Evolutionary conservation across 2,797 vertebrate species (phyloP).

Genomic region (Arremon brunneinucha): DNA sequence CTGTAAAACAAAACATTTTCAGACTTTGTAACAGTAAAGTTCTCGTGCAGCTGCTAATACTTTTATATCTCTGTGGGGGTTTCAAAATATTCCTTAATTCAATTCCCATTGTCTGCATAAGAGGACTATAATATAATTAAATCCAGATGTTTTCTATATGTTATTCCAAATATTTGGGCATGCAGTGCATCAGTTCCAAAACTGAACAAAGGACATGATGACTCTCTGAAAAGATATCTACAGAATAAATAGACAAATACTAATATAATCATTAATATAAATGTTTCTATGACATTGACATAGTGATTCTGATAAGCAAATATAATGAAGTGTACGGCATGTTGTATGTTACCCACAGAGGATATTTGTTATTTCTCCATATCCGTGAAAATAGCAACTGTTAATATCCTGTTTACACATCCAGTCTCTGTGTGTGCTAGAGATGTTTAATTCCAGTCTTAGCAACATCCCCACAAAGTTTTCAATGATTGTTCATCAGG

Average conservation of each 20-base stretch:
- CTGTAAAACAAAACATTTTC: constrained; percentile 72
- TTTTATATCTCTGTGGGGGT: constrained; percentile 71
- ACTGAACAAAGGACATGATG: constrained; percentile 42
- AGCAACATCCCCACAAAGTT: constrained; percentile 49
- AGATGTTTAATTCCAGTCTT: constrained; percentile 56
- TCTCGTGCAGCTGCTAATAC: constrained; percentile 71
- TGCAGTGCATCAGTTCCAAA: constrained; percentile 57
- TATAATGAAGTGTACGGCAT: constrained; percentile 9
- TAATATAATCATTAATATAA: constrained; percentile 43
- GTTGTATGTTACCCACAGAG: background rate
- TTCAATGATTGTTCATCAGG: constrained; percentile 60
- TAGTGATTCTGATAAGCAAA: constrained; percentile 1
- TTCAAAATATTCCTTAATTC: constrained; percentile 77
- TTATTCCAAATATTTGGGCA: constrained; percentile 73
- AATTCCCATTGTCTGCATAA: constrained; percentile 73
- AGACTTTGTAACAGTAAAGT: constrained; percentile 61
- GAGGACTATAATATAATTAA: constrained; percentile 70
- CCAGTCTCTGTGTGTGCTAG: constrained; percentile 49
- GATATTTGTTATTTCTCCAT: background rate
- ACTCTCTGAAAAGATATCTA: constrained; percentile 49
- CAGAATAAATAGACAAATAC: constrained; percentile 51
- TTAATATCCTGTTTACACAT: constrained; percentile 76
- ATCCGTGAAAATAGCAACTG: constrained; percentile 23
- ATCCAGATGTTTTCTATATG: constrained; percentile 70
- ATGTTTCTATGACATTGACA: background rate